These are phyloP conservation scores for Chelidonichthys spinosus DNA, from an alignment of 2,797 vertebrate genomes.

Conservation along the genomic window DNA sequence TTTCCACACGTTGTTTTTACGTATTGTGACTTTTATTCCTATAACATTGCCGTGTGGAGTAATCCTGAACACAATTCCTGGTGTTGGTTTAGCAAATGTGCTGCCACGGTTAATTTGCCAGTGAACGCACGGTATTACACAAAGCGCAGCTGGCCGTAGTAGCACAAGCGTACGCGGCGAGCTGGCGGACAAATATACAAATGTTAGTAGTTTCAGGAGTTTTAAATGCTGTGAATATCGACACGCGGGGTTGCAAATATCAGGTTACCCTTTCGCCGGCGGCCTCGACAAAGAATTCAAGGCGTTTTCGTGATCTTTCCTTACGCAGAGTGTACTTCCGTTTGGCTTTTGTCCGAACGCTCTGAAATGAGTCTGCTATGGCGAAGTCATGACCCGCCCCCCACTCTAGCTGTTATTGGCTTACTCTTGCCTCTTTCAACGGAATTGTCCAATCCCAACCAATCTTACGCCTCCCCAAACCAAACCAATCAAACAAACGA, in stretches of 20 bases:
- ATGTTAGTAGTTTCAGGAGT: fast-evolving
- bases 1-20: too few species aligned
- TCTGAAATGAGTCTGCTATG: neutral
- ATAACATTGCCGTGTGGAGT: fast-evolving
- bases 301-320: slow-evolving; percentile 8
- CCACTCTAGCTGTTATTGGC: neutral
- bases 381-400: neutral
- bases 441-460: neutral
- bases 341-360: neutral
- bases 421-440: neutral
- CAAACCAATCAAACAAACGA: too few species aligned
- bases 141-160: slow-evolving; percentile 3
- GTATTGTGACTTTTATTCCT: neutral
- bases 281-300: neutral
- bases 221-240: fast-evolving
- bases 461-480: too few species aligned
- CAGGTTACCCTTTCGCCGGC: slow-evolving; percentile 12
- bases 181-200: fast-evolving
- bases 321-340: slow-evolving; percentile 25
- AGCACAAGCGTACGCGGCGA: fast-evolving
- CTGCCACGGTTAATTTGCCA: slow-evolving; percentile 9
- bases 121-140: neutral
- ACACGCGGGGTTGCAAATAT: fast-evolving
- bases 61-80: neutral
- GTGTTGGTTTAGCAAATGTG: neutral